Evolutionary conservation across 1,140 invertebrate species (phyloP), one percentile per base, ranked within the genome.

Genomic region (Nixonia krombeini): DNA sequence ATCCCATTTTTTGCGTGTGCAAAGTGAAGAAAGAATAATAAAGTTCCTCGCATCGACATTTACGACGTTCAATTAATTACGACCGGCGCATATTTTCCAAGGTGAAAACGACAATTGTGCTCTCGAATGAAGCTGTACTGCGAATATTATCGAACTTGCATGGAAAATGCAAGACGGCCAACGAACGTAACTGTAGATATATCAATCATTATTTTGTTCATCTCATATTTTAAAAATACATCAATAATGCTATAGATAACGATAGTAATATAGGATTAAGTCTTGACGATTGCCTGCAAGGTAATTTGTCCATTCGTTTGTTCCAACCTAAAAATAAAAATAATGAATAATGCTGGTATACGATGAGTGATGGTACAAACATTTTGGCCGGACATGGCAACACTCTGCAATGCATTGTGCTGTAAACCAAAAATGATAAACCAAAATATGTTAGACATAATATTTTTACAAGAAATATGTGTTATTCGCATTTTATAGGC

Each of bases 1-100:
- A 35, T 25, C 41, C 63, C 49, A 66, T 55, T 53, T 53, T 52
- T 56, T 64, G 25, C 46, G 45, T 21, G 21, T 6, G 2, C 21
- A 2, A 12, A 9, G 2, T 53, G 18, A 46, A 53, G 42, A 47
- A 18, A 25, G 18, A 47, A 15, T 21, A 23, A 47, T 47, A 31
- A 47, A 47, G 28, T 47, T 47, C 28, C 44, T 33, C 21, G n/a
- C 29, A 35, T 35, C 33, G 29, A 31, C 29, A 8, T 31, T 31
- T 31, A n/a, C 29, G 8, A 10, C 29, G 29, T 31, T 10, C 12
- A 13, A 35, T n/a, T 2, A 31, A 31, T 4, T 9, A 9, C 28
- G 6, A 21, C 2, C 28, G 9, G 2, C 9, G 8, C 9, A 31
- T 8, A 31, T 31, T 2, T 21, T 21, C 21, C 21, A 21, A 2